Evolutionary conservation across 2,113 vertebrate species (phyloP).

Genomic region (Ranitomeya variabilis): DNA sequence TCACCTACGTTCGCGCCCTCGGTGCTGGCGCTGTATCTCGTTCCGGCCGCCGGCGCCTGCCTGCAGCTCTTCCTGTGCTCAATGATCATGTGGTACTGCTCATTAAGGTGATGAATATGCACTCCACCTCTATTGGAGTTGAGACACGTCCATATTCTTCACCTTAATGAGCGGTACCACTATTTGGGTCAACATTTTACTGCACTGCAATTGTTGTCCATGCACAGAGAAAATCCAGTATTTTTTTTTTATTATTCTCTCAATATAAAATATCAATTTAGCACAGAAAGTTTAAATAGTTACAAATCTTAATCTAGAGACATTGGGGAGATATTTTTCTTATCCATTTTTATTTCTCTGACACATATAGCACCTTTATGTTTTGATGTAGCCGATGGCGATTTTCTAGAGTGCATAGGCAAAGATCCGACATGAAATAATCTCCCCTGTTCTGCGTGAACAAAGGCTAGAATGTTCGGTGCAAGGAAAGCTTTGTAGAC

Average conservation of each 20-base stretch:
- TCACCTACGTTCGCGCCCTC: too few species aligned
- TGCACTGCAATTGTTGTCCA: too few species aligned
- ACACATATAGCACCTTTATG: neutral
- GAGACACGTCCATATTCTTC: too few species aligned
- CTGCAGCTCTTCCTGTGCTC: too few species aligned
- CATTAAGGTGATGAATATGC: too few species aligned
- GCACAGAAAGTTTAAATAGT: neutral
- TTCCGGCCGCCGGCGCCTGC: too few species aligned
- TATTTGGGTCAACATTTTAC: too few species aligned
- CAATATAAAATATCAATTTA: neutral
- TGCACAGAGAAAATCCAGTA: neutral
- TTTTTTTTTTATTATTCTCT: neutral
- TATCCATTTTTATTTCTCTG: neutral
- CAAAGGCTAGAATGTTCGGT: constrained; percentile 13
- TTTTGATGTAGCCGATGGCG: neutral
- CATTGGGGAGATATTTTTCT: neutral
- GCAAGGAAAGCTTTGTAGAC: constrained; percentile 25
- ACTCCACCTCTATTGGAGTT: too few species aligned
- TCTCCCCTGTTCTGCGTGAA: neutral
- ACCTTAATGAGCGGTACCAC: too few species aligned
- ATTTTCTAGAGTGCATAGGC: constrained; percentile 9
- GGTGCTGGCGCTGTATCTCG: too few species aligned
- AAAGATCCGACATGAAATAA: constrained; percentile 5
- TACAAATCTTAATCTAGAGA: neutral
- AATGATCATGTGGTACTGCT: too few species aligned